phyloP scores from a whole-genome alignment of 2,797 vertebrate genomes.

The Podargus strigoides region DNA sequence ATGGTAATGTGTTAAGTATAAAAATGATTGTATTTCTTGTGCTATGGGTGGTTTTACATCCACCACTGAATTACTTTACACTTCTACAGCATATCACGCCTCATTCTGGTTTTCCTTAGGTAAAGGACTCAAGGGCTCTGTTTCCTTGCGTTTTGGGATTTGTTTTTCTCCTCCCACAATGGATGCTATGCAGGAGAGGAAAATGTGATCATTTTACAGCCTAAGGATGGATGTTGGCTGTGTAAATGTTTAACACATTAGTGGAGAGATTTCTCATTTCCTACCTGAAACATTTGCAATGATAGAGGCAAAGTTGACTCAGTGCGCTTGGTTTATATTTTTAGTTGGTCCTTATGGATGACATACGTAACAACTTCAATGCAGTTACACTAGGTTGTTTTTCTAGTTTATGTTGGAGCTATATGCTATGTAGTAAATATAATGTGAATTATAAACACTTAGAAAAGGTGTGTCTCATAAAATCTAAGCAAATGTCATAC shows the following conservation, averaged over 20 bases:
- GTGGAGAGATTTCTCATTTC: neutral
- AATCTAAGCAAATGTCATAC: neutral
- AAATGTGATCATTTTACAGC: neutral
- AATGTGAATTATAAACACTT: neutral
- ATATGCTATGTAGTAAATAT: neutral
- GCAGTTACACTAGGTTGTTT: neutral
- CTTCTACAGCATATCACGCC: neutral
- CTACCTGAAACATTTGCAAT: neutral
- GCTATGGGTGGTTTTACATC: neutral
- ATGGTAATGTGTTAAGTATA: conserved; percentile 80
- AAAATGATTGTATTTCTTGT: neutral
- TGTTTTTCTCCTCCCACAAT: neutral
- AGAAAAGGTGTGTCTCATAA: neutral
- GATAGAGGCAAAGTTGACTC: neutral
- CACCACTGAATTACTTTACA: neutral
- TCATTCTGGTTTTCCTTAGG: neutral
- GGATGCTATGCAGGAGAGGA: neutral
- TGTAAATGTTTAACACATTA: neutral
- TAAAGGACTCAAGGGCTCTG: neutral
- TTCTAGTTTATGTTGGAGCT: neutral
- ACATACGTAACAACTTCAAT: neutral
- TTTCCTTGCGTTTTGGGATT: neutral
- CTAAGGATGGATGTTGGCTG: neutral
- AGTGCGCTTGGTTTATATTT: neutral
- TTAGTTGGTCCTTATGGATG: neutral